A percentile compares a stretch with the other conserved stretches of the same genome.
Evolutionary conservation across 2,113 vertebrate genomes (phyloP).

Genomic region (Centropus unirufus): DNA sequence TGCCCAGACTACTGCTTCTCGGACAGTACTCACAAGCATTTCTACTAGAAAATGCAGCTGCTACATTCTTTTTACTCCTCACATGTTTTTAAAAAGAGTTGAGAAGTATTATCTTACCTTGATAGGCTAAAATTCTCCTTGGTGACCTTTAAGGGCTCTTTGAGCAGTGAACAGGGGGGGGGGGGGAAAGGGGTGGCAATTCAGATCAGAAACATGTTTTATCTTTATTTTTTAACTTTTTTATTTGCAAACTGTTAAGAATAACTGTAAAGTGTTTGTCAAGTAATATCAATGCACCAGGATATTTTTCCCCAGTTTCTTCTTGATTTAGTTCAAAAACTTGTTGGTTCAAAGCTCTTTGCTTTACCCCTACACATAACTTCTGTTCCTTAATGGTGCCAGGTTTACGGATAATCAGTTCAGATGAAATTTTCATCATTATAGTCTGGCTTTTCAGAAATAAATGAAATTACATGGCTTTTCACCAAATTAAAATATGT

Average conservation of each 20-base stretch:
- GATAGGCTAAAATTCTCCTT: background rate
- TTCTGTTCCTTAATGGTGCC: background rate
- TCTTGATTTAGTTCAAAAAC: background rate
- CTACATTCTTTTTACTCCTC: background rate
- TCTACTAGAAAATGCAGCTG: background rate
- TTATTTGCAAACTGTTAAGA: background rate
- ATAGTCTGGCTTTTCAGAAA: background rate
- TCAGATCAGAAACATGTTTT: background rate
- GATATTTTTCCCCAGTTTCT: background rate
- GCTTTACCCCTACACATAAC: too few relatives aligned
- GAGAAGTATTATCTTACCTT: background rate
- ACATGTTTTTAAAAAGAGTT: background rate
- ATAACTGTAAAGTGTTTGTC: background rate
- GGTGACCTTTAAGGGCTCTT: background rate
- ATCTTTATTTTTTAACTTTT: background rate
- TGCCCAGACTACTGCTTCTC: background rate
- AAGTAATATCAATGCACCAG: background rate
- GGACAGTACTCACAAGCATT: background rate
- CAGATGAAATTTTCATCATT: background rate
- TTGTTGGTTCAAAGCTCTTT: background rate
- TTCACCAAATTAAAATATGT: background rate
- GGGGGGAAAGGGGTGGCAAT: fast-evolving
- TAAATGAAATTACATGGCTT: background rate
- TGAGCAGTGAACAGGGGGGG: background rate
- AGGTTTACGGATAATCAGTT: background rate